Conservation (phyloP, 2,888 invertebrate genomes). For the Steromphala cineraria region DNA sequence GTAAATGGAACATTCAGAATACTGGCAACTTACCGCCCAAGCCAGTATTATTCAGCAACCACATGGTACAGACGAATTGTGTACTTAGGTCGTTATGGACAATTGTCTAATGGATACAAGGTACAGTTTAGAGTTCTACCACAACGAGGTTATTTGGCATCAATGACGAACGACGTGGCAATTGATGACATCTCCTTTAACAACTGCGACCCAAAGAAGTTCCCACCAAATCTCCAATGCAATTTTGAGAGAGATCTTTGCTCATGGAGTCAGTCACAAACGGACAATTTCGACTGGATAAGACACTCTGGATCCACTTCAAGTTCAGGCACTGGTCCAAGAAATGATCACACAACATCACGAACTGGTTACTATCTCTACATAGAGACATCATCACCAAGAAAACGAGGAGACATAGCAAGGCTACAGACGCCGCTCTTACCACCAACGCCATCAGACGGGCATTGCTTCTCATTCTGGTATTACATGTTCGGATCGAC, state of each 20-base stretch:
- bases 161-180: conserved; percentile 59
- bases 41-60: conserved; percentile 1
- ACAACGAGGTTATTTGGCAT: conserved; percentile 39
- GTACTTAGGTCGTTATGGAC: conserved; percentile 52
- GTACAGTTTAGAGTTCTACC: conserved; percentile 48
- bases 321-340: conserved; percentile 66
- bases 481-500: conserved; percentile 70
- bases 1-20: conserved; percentile 36
- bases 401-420: conserved; percentile 79
- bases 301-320: conserved; percentile 52
- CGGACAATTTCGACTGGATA: conserved; percentile 69
- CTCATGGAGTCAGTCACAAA: conserved; percentile 59
- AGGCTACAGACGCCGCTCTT: conserved; percentile 64
- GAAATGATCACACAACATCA: conserved; percentile 56
- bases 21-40: conserved; percentile 29
- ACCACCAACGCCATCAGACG: conserved; percentile 54
- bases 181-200: conserved; percentile 69
- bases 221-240: conserved; percentile 57
- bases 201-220: conserved; percentile 55
- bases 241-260: conserved; percentile 66
- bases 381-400: conserved; percentile 77
- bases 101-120: conserved; percentile 35
- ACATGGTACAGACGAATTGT: conserved; percentile 52
- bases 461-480: conserved; percentile 69
- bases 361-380: conserved; percentile 58